These are phyloP conservation scores for Molothrus aeneus DNA, from an alignment of 2,797 vertebrate species.

Conservation along the genomic window DNA sequence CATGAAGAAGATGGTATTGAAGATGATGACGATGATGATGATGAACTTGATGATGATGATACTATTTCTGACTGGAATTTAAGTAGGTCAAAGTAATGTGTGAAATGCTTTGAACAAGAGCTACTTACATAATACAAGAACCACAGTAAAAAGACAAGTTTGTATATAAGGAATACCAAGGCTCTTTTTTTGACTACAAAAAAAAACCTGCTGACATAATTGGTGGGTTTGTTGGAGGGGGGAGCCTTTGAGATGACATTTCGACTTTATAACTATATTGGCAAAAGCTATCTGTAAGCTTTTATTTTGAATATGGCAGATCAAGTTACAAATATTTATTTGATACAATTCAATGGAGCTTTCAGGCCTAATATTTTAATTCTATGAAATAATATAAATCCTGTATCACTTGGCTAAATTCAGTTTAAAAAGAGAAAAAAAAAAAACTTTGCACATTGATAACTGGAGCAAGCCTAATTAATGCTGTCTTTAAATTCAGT, in stretches of 20 bases:
- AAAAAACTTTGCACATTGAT: not conserved
- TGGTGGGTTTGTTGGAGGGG: not conserved
- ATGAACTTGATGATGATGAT: conserved; percentile 92
- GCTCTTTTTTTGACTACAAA: not conserved
- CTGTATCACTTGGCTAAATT: not conserved
- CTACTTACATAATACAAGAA: not conserved
- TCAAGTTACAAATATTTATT: not conserved
- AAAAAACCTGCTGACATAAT: not conserved
- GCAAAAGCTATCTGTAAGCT: not conserved
- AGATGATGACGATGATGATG: conserved; percentile 87
- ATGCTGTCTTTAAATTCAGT: not conserved
- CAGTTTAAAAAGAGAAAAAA: not conserved
- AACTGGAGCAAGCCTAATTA: not conserved
- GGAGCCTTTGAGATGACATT: not conserved
- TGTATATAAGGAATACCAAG: not conserved
- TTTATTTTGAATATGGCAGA: not conserved
- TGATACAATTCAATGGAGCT: not conserved
- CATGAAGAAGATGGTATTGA: conserved; percentile 91
- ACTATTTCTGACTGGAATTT: conserved; percentile 98
- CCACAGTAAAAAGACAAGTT: not conserved
- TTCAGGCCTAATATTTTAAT: not conserved
- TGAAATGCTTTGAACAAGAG: not conserved
- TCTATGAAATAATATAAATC: not conserved
- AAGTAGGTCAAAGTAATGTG: conserved; percentile 78
- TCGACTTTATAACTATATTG: not conserved